Conservation (phyloP, 1,140 invertebrate genomes). For the Berghia stephanieae region DNA sequence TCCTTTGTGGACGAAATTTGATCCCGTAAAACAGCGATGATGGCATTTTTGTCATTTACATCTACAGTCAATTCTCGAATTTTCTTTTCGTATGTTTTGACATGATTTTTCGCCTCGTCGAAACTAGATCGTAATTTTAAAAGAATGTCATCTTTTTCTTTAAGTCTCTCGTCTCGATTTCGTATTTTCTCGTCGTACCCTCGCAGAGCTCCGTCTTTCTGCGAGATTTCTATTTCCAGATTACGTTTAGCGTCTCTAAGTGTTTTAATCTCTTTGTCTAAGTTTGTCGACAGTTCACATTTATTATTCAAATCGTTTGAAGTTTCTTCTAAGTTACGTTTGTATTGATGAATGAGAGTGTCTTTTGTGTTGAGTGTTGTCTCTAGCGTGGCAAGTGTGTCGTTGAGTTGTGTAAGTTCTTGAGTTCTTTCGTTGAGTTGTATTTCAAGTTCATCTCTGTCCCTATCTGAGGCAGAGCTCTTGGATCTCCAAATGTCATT, state of each 20-base stretch:
- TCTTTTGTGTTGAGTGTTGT: constrained; percentile 44
- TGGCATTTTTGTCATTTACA: constrained; percentile 46
- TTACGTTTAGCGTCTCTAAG: constrained; percentile 50
- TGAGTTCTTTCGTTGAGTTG: constrained; percentile 28
- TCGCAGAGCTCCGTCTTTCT: constrained; percentile 46
- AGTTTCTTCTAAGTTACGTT: constrained; percentile 40
- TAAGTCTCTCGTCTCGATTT: constrained; percentile 49
- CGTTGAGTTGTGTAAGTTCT: constrained; percentile 35
- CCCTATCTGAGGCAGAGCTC: constrained; percentile 46
- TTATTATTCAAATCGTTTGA: constrained; percentile 34
- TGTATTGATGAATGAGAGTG: constrained; percentile 41
- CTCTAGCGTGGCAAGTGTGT: constrained; percentile 41
- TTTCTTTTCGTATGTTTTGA: constrained; percentile 44
- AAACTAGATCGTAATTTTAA: constrained; percentile 41
- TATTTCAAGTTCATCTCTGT: constrained; percentile 40
- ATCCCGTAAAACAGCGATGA: constrained; percentile 41
- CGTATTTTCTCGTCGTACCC: constrained; percentile 47
- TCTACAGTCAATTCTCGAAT: constrained; percentile 36
- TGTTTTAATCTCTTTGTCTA: constrained; percentile 48
- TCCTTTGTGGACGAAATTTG: constrained; percentile 38
- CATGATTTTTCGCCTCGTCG: constrained; percentile 49
- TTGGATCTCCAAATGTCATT: constrained; percentile 58
- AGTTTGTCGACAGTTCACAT: constrained; percentile 48
- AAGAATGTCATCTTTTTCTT: constrained; percentile 53
- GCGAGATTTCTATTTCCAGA: constrained; percentile 52